These are phyloP conservation scores for Drosophila paracracens DNA, from an alignment of 2,888 invertebrate species.

Conservation along the genomic window DNA sequence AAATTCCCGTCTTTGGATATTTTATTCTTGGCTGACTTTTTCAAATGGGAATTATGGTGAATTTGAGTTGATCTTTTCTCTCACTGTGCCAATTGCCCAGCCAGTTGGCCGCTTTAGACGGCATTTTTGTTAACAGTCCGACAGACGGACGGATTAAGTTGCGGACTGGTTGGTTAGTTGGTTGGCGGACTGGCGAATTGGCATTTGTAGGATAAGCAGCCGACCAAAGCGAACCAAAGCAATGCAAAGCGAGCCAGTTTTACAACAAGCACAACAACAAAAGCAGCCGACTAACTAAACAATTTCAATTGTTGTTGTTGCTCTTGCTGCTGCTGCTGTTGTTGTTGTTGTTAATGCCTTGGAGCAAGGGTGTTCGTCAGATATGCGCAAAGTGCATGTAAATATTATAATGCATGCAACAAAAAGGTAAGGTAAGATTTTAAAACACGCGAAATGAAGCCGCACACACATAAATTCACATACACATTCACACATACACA, in stretches of 20 bases:
- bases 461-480: background rate
- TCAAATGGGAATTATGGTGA: background rate
- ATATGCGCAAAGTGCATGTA: conserved; percentile 34
- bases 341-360: conserved; percentile 16
- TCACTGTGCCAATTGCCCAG: conserved; percentile 33
- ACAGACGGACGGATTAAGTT: conserved; percentile 28
- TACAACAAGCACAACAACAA: conserved; percentile 17
- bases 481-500: background rate
- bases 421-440: background rate
- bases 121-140: conserved; percentile 46
- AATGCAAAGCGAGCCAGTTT: conserved; percentile 34
- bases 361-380: conserved; percentile 36
- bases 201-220: conserved; percentile 75
- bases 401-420: conserved; percentile 11
- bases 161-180: conserved; percentile 51
- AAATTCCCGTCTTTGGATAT: background rate
- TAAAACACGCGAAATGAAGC: conserved; percentile 3
- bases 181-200: conserved; percentile 61
- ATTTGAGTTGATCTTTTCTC: background rate
- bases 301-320: conserved; percentile 23
- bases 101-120: conserved; percentile 58
- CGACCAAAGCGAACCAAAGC: conserved; percentile 28
- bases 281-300: conserved; percentile 53
- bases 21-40: background rate
- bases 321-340: background rate